Evolutionary conservation across 2,113 vertebrate species (phyloP), one percentile per base, ranked within the genome.

Genomic region (Spizaetus ornatus): DNA sequence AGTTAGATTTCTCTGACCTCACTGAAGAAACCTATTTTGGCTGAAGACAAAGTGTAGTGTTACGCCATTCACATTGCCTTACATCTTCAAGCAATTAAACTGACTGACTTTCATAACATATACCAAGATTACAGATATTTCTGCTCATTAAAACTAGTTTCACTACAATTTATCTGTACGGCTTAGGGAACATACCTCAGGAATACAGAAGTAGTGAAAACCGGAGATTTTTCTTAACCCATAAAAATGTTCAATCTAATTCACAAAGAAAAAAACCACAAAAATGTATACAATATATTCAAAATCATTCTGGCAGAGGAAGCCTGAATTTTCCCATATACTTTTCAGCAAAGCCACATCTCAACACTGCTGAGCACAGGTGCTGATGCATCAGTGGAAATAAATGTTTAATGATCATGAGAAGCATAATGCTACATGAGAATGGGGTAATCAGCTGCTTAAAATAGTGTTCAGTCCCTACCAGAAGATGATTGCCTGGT

Each of bases 1-100:
- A n/a, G 10, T 80, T 84, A 70, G 11, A 79, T 90, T 86, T 80
- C 61, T 79, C 86, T 86, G 66, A 61, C 53, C 32, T 94, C 42
- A 6, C 58, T 55, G 66, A 72, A 77, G 43, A 88, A 80, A 86
- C 4, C 22, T 82, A 3, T 53, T 82, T 74, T 69, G 62, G 26
- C 22, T 80, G 74, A 50, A 80, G 48, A 45, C 4, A 40, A 81
- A 73, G 13, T 19, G 61, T 15, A 45, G 11, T 15, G 43, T 69
- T 73, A 26, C 0, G 0, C 22, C 4, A 16, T 52, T 85, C 23
- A 43, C 16, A 19, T 66, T 2, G 3, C 23, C 31, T 77, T 69
- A 81, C 7, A n/a, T 69, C 32, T 61, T 48, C 69, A 70, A 78
- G 69, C 9, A 66, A 12, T 82, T 81, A 43, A 84, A 48, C 10